Conservation (phyloP, 2,888 invertebrate genomes). For the Chalcosyrphus nemorum region DNA sequence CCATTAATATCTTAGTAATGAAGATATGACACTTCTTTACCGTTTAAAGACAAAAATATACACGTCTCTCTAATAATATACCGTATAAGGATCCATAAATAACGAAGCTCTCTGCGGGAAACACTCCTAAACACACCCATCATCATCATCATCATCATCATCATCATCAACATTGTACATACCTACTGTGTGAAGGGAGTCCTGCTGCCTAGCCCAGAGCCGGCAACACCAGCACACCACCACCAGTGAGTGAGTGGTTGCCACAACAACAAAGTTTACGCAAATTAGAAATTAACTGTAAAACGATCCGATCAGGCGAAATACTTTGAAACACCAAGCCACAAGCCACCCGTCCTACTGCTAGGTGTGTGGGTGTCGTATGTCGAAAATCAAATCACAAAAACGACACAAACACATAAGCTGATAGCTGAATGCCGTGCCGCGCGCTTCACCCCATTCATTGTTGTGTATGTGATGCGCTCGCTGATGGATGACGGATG, state of each 20-base stretch:
- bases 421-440: too few species aligned
- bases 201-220: background rate
- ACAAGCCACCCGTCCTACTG: too few species aligned
- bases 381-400: constrained; percentile 28
- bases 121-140: background rate
- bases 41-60: background rate
- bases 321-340: background rate
- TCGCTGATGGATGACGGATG: background rate
- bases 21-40: background rate
- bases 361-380: background rate
- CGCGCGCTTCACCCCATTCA: too few species aligned
- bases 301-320: constrained; percentile 30
- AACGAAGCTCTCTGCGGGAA: background rate
- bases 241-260: too few species aligned
- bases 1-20: background rate
- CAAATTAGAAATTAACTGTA: constrained; percentile 28
- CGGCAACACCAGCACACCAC: too few species aligned
- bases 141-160: too few species aligned
- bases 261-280: background rate
- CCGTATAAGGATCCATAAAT: background rate
- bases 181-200: background rate
- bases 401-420: background rate
- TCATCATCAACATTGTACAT: too few species aligned
- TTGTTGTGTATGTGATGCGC: constrained; percentile 6
- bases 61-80: constrained; percentile 1